Evolutionary conservation across 1,140 invertebrate genomes (phyloP).

Genomic region (Papilio glaucus): DNA sequence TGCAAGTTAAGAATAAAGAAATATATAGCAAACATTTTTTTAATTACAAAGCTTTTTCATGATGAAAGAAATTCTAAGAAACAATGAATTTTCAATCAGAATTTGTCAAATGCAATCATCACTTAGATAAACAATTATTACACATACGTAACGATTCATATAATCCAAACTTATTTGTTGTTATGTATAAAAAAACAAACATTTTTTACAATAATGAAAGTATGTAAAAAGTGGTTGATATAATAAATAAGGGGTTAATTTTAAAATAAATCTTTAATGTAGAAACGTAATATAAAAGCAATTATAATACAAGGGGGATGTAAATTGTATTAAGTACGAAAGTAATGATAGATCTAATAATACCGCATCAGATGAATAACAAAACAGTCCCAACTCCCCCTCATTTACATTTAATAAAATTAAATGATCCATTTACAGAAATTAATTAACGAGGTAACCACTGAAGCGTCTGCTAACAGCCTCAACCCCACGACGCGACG

Average conservation of each 20-base stretch:
- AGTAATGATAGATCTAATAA: conserved; percentile 48
- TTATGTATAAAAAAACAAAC: too few species aligned
- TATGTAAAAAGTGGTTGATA: neutral
- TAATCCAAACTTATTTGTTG: too few species aligned
- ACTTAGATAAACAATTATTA: too few species aligned
- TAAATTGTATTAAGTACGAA: conserved; percentile 29
- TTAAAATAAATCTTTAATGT: conserved; percentile 11
- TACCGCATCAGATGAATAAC: conserved; percentile 53
- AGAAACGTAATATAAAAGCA: conserved; percentile 9
- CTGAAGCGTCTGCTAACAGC: conserved; percentile 73
- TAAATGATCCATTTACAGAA: conserved; percentile 83
- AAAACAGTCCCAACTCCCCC: conserved; percentile 59
- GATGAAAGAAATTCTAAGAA: too few species aligned
- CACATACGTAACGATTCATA: too few species aligned
- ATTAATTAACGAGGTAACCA: conserved; percentile 81
- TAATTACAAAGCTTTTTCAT: too few species aligned
- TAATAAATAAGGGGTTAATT: neutral
- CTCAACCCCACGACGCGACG: conserved; percentile 51
- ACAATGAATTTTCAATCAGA: too few species aligned
- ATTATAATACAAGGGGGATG: conserved; percentile 17
- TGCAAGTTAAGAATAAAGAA: too few species aligned
- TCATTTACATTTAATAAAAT: conserved; percentile 83
- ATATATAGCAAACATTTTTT: too few species aligned
- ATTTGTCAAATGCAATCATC: too few species aligned
- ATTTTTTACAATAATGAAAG: too few species aligned